Evolutionary conservation across 2,113 vertebrate genomes (phyloP), one percentile per base, ranked within the genome.

Genomic region (Crotophaga sulcirostris): DNA sequence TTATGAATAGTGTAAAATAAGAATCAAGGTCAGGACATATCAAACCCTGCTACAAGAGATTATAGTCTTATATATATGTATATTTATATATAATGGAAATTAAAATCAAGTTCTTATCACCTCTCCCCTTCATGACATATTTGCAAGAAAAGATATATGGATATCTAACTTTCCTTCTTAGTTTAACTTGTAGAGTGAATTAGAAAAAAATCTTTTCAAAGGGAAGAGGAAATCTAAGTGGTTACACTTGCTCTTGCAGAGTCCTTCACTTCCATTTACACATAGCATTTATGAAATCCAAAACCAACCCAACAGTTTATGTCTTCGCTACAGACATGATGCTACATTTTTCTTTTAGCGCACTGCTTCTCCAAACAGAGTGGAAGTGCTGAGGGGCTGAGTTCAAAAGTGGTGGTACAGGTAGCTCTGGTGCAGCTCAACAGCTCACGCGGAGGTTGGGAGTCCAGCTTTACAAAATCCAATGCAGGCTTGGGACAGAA

Each of bases 381-480:
- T 3, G 3, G 51, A 86, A 74, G 28, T 2, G 3, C 40, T 18
- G 10, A 67, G 13, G 6, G 28, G 5, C 25, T 9, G 11, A 13
- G 2, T 28, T 40, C 26, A 62, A 69, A 89, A 23, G 23, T 1
- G 1, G 9, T 47, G 12, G 5, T 12, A 26, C 21, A 34, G 69
- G 40, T 17, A 29, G 11, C 8, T 67, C 24, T 49, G 33, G 14
- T 5, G 8, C 78, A 70, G n/a, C 26, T 60, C 38, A 72, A 58
- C 1, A 1, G 42, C 29, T 47, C 3, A 1, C 2, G 0, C 33
- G 28, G 8, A 10, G 3, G 2, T 2, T 73, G 26, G 10, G 17
- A 55, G 18, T 54, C 33, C 40, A 70, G 21, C 14, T 79, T 26
- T 68, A 36, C 36, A 56, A 18, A 16, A 1, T 5, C n/a, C 29